Percentiles rank a stretch among this genome's conserved stretches.
These are phyloP conservation scores for Sebastes oblongus DNA, from an alignment of 2,797 vertebrate genomes.

Conservation along the genomic window DNA sequence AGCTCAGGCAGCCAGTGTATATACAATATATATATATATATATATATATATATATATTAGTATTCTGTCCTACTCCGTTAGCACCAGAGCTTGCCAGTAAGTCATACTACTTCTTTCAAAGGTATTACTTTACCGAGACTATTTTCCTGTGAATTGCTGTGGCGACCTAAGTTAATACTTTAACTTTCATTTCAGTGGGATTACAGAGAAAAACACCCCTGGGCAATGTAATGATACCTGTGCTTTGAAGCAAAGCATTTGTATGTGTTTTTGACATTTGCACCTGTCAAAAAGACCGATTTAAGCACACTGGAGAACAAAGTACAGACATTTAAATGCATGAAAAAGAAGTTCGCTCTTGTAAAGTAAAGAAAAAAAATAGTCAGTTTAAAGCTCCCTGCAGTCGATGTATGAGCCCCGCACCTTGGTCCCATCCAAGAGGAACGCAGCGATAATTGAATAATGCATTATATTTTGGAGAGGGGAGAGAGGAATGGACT, in stretches of 20 bases:
- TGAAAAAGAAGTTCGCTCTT: constrained; percentile 32
- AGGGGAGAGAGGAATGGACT: constrained; percentile 21
- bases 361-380: neutral
- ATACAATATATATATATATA: too few species aligned
- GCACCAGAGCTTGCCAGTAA: neutral
- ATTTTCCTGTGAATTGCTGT: neutral
- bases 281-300: constrained; percentile 34
- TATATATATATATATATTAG: too few species aligned
- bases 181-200: constrained; percentile 1
- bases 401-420: constrained; percentile 6
- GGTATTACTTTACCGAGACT: neutral
- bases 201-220: neutral
- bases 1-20: neutral
- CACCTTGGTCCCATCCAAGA: constrained; percentile 17
- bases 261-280: constrained; percentile 31
- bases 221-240: neutral
- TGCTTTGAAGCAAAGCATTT: constrained; percentile 7
- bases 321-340: constrained; percentile 52
- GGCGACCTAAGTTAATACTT: neutral
- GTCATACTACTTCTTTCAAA: neutral
- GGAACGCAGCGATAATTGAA: constrained; percentile 45
- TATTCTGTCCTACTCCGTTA: neutral
- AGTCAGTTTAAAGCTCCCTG: neutral
- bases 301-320: constrained; percentile 18
- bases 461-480: constrained; percentile 44